Evolutionary conservation across 2,888 invertebrate species (phyloP).

Genomic region (Callimorpha dominula): DNA sequence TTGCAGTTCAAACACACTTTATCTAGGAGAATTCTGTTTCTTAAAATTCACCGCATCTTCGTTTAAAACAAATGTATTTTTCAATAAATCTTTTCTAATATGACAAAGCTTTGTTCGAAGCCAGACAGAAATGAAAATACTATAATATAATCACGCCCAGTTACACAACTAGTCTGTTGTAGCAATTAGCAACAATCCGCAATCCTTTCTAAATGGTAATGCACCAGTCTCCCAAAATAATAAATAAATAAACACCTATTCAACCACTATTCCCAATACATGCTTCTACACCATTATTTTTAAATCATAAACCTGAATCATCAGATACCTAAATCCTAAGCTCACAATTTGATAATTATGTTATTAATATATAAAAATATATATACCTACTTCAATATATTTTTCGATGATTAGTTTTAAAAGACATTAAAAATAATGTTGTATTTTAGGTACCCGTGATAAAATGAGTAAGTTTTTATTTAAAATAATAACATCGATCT

Average conservation of each 20-base stretch:
- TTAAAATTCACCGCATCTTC: too few species aligned
- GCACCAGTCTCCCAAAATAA: conserved; percentile 21
- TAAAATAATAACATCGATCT: background rate
- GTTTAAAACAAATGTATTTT: too few species aligned
- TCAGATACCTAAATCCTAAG: background rate
- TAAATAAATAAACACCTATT: conserved; percentile 4
- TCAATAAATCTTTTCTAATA: too few species aligned
- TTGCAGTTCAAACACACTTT: too few species aligned
- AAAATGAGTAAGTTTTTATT: background rate
- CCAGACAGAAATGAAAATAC: background rate
- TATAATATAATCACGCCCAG: background rate
- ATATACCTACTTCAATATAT: background rate
- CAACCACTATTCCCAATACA: conserved; percentile 16
- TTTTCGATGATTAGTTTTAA: background rate
- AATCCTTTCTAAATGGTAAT: conserved; percentile 27
- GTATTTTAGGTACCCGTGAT: background rate
- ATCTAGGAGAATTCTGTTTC: too few species aligned
- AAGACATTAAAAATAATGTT: background rate
- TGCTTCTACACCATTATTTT: conserved; percentile 1
- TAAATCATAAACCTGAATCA: background rate
- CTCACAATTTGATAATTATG: too few species aligned
- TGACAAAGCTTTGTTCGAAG: too few species aligned
- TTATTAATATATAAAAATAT: background rate
- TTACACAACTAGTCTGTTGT: background rate
- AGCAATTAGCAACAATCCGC: conserved; percentile 3